Conservation (phyloP, 2,888 invertebrate genomes). For the Hymenopus coronatus region DNA sequence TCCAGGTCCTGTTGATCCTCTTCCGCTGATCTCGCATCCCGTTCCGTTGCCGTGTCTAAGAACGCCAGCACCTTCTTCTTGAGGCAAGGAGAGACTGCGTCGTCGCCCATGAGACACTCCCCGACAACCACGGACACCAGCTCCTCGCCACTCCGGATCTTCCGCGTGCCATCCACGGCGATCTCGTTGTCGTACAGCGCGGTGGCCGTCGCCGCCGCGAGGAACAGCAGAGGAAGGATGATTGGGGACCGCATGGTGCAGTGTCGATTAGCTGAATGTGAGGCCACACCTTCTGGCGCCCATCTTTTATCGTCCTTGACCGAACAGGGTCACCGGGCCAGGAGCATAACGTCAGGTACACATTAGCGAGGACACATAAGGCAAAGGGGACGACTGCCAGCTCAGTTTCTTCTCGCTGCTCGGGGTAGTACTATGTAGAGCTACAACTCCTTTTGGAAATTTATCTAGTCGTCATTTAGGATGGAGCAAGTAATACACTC, state of each 20-base stretch:
- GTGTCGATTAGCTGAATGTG: slow-evolving; percentile 4
- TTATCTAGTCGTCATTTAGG: too few relatives aligned
- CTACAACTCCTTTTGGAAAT: too few relatives aligned
- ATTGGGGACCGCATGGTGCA: background rate
- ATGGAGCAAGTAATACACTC: too few relatives aligned
- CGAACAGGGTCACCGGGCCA: slow-evolving; percentile 12
- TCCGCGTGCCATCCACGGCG: background rate
- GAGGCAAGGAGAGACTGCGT: slow-evolving; percentile 61
- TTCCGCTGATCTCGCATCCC: slow-evolving; percentile 47
- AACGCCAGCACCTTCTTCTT: slow-evolving; percentile 74
- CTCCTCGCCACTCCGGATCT: slow-evolving; percentile 50
- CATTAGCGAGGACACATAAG: background rate
- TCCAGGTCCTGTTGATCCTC: slow-evolving; percentile 40
- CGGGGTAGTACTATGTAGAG: too few relatives aligned
- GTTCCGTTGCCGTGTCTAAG: slow-evolving; percentile 53
- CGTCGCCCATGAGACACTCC: slow-evolving; percentile 62
- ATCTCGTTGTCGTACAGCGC: slow-evolving; percentile 1
- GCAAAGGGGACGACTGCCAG: background rate
- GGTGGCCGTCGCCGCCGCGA: background rate
- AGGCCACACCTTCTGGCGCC: slow-evolving; percentile 35
- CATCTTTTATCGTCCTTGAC: slow-evolving; percentile 31
- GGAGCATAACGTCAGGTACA: background rate
- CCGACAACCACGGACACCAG: slow-evolving; percentile 68
- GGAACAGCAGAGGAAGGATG: background rate
- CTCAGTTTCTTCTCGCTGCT: too few relatives aligned